phyloP scores from a whole-genome alignment of 1,140 invertebrate genomes.

The Zophobas morio region DNA sequence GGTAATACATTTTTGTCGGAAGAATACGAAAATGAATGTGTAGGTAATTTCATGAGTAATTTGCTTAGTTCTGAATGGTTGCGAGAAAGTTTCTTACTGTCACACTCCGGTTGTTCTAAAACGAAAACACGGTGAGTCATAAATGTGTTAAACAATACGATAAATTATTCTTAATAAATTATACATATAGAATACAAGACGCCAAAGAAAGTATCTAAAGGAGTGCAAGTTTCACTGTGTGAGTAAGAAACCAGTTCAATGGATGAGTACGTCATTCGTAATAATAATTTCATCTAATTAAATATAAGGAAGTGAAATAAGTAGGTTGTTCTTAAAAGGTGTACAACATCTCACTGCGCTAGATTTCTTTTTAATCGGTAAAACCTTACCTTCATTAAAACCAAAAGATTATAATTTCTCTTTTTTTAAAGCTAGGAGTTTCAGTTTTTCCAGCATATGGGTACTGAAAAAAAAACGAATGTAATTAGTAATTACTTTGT shows the following conservation, averaged over 20 bases:
- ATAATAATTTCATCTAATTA: conserved; percentile 30
- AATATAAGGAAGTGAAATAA: conserved; percentile 25
- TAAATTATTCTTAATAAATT: conserved; percentile 34
- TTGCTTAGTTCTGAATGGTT: background rate
- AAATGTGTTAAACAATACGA: conserved; percentile 11
- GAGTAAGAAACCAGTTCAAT: conserved; percentile 15
- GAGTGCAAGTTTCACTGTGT: conserved; percentile 12
- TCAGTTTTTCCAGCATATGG: no score
- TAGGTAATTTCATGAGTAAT: conserved; percentile 17
- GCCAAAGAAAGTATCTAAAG: conserved; percentile 15
- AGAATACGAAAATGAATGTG: background rate
- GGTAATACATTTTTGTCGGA: no score
- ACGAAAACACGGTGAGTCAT: conserved; percentile 15
- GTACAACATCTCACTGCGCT: no score
- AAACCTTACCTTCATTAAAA: no score
- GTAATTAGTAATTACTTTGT: no score
- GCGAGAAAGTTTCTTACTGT: conserved; percentile 17
- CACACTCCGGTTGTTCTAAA: conserved; percentile 10
- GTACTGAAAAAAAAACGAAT: no score
- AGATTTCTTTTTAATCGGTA: no score
- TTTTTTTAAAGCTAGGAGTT: no score
- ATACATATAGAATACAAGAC: background rate
- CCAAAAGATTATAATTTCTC: no score
- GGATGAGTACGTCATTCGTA: background rate
- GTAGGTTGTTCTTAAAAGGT: background rate